Conservation (phyloP, 1,140 invertebrate species). For the Globodera rostochiensis region DNA sequence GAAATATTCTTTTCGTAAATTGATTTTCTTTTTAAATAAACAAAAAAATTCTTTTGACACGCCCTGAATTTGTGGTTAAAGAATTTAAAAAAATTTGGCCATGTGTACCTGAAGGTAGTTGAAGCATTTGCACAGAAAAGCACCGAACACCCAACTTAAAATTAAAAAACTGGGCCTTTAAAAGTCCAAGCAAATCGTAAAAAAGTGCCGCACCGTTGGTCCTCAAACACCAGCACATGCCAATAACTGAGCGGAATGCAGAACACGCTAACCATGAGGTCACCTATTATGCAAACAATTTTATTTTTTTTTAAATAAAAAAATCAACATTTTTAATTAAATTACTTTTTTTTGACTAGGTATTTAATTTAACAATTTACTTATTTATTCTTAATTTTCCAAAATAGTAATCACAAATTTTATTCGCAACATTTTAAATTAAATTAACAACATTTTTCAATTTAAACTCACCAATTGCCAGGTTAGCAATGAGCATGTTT, state of each 20-base stretch:
- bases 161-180: background rate
- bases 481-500: constrained; percentile 58
- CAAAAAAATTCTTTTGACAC: no score
- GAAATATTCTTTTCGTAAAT: no score
- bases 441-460: no score
- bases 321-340: background rate
- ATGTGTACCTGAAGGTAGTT: constrained; percentile 52
- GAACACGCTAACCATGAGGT: constrained; percentile 58
- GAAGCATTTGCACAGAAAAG: constrained; percentile 58
- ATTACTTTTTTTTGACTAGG: constrained; percentile 4
- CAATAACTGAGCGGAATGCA: constrained; percentile 64
- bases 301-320: constrained; percentile 55
- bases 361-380: background rate
- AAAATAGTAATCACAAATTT: no score
- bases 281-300: constrained; percentile 20
- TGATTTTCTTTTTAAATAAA: no score
- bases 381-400: no score
- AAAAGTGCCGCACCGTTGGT: constrained; percentile 46
- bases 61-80: background rate
- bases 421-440: no score
- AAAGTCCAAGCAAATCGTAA: background rate
- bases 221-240: constrained; percentile 65
- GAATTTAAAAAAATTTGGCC: background rate
- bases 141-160: constrained; percentile 57
- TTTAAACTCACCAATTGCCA: constrained; percentile 42